Base-by-base conservation (phyloP, 2,797 vertebrate genomes). In the Dicrostonyx torquatus region DNA sequence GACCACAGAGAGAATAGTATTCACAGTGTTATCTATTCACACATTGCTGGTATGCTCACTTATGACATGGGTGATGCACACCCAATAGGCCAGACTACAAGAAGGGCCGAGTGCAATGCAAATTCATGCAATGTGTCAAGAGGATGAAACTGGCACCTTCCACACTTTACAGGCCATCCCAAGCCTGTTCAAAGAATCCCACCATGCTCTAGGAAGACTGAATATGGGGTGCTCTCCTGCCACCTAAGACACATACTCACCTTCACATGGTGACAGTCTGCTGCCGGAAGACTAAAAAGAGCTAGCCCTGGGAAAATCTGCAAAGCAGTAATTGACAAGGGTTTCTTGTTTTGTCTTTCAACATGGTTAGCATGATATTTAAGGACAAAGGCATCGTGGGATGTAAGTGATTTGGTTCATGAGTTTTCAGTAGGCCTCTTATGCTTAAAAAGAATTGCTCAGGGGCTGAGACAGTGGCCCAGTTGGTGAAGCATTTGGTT, bases 91-190 rank as follows among this genome's bases (percentile, higher is more conserved):
- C 26, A 2, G 48, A 17, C 3, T n/a, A 31, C 34, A 53, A 53
- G 0, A 10, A n/a, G 50, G 26, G 50, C 58, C 58, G 58, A 15
- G 2, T 13, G 31, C 40, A 20, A 66, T 18, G 48, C 18, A 64
- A 13, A 0, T 1, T 53, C 9, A n/a, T 55, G 1, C 0, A 8
- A 9, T 17, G 1, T 34, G 3, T 24, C 1, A 29, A 73, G n/a
- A 43, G 31, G 40, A 8, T 60, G 45, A 31, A 72, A 14, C 20
- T n/a, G 24, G n/a, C 48, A 24, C 72, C 24, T 10, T 15, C 14
- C 5, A 26, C n/a, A 2, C 1, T 14, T 45, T 50, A 45, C 1
- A 43, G 24, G 20, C 43, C 45, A 80, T 40, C 55, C 83, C 64
- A 34, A 50, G 73, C 20, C 24, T 26, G 45, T 45, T 53, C 40